Percentiles rank a stretch among this genome's conserved stretches.
Evolutionary conservation across 2,888 invertebrate genomes (phyloP).

Genomic region (Diarsia rubi): DNA sequence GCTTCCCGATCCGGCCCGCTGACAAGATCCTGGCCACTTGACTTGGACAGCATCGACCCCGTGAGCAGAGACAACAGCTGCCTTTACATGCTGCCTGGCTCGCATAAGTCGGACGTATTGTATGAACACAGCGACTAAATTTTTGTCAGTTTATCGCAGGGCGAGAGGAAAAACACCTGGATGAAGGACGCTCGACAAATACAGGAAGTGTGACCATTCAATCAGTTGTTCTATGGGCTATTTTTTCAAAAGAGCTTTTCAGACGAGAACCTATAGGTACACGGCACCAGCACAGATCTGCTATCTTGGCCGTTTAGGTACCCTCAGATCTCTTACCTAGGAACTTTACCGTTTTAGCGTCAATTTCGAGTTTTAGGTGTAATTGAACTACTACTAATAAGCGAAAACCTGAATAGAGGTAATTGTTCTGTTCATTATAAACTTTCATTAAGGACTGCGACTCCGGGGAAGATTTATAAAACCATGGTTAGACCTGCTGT

Average conservation of each 20-base stretch:
- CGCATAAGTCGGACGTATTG: conserved; percentile 91
- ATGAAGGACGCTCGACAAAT: too few species aligned
- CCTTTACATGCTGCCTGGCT: conserved; percentile 94
- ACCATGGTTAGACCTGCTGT: too few species aligned
- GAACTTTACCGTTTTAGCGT: background rate
- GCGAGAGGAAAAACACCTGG: too few species aligned
- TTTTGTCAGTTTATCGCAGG: conserved; percentile 53
- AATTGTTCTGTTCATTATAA: background rate
- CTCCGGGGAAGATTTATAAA: too few species aligned
- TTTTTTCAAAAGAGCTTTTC: too few species aligned
- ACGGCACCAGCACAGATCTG: too few species aligned
- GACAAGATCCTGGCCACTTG: conserved; percentile 94
- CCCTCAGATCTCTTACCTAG: too few species aligned
- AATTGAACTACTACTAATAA: background rate
- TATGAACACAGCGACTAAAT: conserved; percentile 90
- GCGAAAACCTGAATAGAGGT: background rate
- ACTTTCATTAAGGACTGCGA: too few species aligned
- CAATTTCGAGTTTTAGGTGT: background rate
- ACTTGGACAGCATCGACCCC: conserved; percentile 97
- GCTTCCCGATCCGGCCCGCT: conserved; percentile 96
- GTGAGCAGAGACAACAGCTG: conserved; percentile 94
- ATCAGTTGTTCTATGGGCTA: too few species aligned
- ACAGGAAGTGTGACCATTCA: too few species aligned
- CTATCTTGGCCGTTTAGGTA: too few species aligned
- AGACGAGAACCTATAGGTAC: too few species aligned